Percentiles rank a stretch among this genome's conserved stretches.
Evolutionary conservation across 2,888 invertebrate species (phyloP).

Genomic region (Sphecodes monilicornis): DNA sequence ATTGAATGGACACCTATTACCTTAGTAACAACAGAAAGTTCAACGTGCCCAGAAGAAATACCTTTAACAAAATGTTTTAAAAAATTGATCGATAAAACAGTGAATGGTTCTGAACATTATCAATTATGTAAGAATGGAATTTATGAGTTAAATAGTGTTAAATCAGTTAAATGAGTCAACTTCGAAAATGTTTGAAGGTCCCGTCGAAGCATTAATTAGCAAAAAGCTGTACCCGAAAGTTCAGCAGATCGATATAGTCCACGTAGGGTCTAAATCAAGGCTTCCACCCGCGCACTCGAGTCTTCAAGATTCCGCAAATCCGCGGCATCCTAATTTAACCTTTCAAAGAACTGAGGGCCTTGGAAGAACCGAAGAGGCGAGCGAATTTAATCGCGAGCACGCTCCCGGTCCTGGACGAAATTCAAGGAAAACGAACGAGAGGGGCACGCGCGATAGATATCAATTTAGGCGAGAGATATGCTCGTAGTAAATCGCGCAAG

Average conservation of each 20-base stretch:
- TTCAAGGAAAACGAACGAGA: not conserved
- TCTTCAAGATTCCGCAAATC: not conserved
- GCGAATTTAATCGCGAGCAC: constrained; percentile 24
- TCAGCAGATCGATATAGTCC: not conserved
- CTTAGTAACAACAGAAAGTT: too few species aligned
- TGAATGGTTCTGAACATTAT: too few species aligned
- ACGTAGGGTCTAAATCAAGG: constrained; percentile 2
- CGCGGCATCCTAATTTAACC: constrained; percentile 9
- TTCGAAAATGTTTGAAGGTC: not conserved
- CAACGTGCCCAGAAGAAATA: too few species aligned
- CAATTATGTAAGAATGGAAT: too few species aligned
- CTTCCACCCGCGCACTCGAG: not conserved
- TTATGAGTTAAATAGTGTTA: too few species aligned
- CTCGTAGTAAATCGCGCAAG: not conserved
- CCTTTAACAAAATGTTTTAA: too few species aligned
- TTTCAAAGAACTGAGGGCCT: not conserved
- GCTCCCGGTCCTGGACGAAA: constrained; percentile 24
- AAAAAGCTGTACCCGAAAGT: not conserved
- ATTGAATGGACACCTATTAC: too few species aligned
- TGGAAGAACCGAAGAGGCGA: not conserved
- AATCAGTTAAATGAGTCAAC: too few species aligned
- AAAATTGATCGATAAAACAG: too few species aligned
- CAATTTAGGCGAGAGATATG: not conserved
- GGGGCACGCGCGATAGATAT: not conserved
- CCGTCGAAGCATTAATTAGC: not conserved